phyloP scores from a whole-genome alignment of 2,113 vertebrate species.

The Misgurnus anguillicaudatus region DNA sequence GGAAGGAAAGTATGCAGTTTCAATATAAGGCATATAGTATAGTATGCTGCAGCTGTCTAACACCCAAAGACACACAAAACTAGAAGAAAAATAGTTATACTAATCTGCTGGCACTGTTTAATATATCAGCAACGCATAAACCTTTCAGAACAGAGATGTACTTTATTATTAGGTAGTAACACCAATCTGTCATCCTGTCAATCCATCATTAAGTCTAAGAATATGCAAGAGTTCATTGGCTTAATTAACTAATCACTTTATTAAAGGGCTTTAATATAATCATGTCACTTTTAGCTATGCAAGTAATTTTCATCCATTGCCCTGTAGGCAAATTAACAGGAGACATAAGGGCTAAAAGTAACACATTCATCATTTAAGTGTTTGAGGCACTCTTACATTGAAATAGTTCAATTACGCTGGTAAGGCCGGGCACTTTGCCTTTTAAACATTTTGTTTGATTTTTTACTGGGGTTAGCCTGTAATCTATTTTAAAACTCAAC shows the following conservation, averaged over 20 bases:
- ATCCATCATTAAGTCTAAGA: constrained; percentile 51
- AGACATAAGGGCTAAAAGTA: constrained; percentile 22
- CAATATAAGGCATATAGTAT: no score
- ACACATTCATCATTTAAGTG: constrained; percentile 11
- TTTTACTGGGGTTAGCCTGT: background rate
- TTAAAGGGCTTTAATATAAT: constrained; percentile 50
- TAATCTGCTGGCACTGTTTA: background rate
- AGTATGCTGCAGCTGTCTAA: no score
- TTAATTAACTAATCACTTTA: constrained; percentile 54
- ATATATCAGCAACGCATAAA: background rate
- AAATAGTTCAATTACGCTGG: constrained; percentile 6
- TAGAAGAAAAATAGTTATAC: no score
- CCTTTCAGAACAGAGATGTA: constrained; percentile 6
- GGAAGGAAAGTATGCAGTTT: no score
- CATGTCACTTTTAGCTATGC: constrained; percentile 48
- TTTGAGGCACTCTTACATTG: background rate
- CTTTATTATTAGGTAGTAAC: constrained; percentile 40
- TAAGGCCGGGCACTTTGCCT: no score
- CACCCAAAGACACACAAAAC: no score
- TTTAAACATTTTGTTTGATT: background rate
- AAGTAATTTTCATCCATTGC: constrained; percentile 38
- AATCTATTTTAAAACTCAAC: background rate
- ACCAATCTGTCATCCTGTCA: constrained; percentile 52
- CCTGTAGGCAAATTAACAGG: constrained; percentile 29
- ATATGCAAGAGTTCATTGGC: constrained; percentile 46